Evolutionary conservation across 1,140 invertebrate genomes (phyloP).

Genomic region (Andrena cerasifolii): DNA sequence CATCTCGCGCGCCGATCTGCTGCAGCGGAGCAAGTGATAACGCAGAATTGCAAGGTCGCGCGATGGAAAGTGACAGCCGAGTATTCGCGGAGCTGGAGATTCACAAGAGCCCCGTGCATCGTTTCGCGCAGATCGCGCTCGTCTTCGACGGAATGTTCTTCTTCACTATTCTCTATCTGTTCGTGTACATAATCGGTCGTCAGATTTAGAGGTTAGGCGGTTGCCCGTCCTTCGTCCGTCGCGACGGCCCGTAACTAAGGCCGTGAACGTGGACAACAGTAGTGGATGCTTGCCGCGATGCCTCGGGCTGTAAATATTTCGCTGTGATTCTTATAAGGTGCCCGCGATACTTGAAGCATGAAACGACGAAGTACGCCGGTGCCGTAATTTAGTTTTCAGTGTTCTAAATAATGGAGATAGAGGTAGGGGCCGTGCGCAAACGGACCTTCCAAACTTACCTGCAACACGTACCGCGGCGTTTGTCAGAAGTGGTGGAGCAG

Average conservation of each 20-base stretch:
- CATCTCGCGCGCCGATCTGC: constrained; percentile 6
- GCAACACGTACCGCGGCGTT: constrained; percentile 66
- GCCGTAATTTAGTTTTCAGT: constrained; percentile 21
- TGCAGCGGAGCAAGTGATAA: neutral
- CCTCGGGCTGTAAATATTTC: too few species aligned
- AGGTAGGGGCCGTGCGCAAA: constrained; percentile 39
- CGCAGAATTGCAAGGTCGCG: neutral
- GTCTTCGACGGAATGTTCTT: constrained; percentile 17
- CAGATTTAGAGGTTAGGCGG: constrained; percentile 46
- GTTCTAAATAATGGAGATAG: constrained; percentile 64
- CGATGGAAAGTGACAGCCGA: constrained; percentile 35
- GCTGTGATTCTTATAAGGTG: too few species aligned
- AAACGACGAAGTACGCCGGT: neutral
- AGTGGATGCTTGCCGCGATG: neutral
- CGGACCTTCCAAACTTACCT: constrained; percentile 44
- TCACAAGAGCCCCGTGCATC: constrained; percentile 25
- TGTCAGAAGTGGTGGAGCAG: constrained; percentile 71
- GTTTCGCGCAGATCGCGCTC: constrained; percentile 6
- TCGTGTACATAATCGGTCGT: constrained; percentile 23
- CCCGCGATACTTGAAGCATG: constrained; percentile 10
- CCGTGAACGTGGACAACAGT: neutral
- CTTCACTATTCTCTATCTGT: constrained; percentile 28
- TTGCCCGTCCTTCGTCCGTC: neutral
- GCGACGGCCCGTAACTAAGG: constrained; percentile 2
- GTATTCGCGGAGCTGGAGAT: constrained; percentile 26